phyloP scores from a whole-genome alignment of 2,113 vertebrate genomes.

The Petaurus breviceps region DNA sequence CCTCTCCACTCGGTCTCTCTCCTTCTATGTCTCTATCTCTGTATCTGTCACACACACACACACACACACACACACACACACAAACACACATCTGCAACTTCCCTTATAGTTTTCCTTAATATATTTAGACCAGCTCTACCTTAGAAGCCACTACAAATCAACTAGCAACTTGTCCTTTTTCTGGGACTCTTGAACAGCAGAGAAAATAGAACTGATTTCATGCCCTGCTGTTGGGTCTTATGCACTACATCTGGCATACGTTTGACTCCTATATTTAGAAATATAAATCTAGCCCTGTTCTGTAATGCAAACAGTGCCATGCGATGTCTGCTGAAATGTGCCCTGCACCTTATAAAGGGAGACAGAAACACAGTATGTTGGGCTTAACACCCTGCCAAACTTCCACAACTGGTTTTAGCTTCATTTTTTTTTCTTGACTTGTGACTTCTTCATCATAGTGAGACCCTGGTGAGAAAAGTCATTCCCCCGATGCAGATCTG shows the following conservation, averaged over 20 bases:
- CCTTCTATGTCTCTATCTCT: background rate
- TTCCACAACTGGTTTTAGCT: background rate
- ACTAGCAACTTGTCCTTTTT: background rate
- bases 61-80: background rate
- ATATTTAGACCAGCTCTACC: rapidly evolving
- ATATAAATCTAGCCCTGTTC: conserved; percentile 62
- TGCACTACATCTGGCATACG: conserved; percentile 28
- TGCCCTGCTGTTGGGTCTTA: conserved; percentile 5
- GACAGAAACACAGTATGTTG: conserved; percentile 28
- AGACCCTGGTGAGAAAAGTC: background rate
- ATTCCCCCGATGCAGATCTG: background rate
- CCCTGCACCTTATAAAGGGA: conserved; percentile 10
- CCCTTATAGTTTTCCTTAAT: background rate
- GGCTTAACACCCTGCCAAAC: conserved; percentile 15
- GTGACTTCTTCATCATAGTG: background rate
- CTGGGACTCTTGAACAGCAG: conserved; percentile 24
- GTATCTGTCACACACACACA: background rate
- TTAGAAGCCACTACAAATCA: conserved; percentile 3
- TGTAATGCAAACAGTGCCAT: conserved; percentile 22
- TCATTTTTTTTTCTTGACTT: background rate
- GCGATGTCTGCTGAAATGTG: background rate
- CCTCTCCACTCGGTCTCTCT: background rate
- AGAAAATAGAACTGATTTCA: conserved; percentile 43
- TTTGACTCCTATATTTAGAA: conserved; percentile 45
- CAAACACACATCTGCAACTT: background rate